Conservation (phyloP, 1,140 invertebrate species). For the Episyrphus balteatus region DNA sequence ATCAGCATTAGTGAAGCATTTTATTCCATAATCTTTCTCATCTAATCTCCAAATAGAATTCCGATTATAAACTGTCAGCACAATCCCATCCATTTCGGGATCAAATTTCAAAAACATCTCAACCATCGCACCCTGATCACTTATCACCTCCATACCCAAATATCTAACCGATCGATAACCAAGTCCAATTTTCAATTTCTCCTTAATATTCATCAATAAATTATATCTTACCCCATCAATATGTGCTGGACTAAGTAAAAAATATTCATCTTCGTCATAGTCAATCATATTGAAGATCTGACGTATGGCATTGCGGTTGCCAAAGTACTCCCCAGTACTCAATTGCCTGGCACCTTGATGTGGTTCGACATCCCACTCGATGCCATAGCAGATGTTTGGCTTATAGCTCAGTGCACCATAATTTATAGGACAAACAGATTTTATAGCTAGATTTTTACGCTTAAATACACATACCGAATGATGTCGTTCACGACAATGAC, state of each 20-base stretch:
- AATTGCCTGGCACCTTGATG: background rate
- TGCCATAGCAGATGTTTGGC: conserved; percentile 15
- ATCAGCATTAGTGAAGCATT: conserved; percentile 30
- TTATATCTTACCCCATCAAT: conserved; percentile 2
- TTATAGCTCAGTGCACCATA: conserved; percentile 16
- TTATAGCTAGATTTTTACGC: conserved; percentile 10
- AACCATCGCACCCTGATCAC: background rate
- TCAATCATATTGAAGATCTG: conserved; percentile 1
- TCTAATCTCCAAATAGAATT: conserved; percentile 19
- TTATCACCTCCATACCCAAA: background rate
- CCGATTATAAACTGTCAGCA: conserved; percentile 22
- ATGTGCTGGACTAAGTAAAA: conserved; percentile 5
- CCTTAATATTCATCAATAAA: conserved; percentile 9
- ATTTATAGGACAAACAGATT: conserved; percentile 20
- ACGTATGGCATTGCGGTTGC: conserved; percentile 9
- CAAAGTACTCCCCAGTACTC: conserved; percentile 10
- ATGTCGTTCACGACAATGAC: conserved; percentile 11
- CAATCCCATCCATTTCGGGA: conserved; percentile 7
- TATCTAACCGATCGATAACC: background rate
- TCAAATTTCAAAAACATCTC: conserved; percentile 21
- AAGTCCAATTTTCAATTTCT: background rate
- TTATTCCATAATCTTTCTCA: conserved; percentile 15
- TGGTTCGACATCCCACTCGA: conserved; percentile 4
- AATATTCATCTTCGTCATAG: conserved; percentile 2
- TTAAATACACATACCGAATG: conserved; percentile 22